These are phyloP conservation scores for Endomychus coccineus DNA, from an alignment of 2,888 invertebrate genomes.

Conservation along the genomic window DNA sequence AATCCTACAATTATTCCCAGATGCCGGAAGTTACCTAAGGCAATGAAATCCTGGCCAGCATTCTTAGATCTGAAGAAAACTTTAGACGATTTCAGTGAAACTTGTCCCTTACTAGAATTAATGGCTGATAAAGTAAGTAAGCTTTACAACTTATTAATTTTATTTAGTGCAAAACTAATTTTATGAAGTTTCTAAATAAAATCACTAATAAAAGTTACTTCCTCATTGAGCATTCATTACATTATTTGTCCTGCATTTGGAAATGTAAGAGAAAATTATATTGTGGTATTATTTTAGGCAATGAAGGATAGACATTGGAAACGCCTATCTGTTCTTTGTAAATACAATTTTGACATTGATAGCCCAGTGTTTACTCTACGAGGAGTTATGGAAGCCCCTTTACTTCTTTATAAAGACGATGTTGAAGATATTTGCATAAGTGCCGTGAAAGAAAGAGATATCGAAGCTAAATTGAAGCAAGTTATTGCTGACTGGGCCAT, in stretches of 20 bases:
- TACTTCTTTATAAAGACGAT: constrained; percentile 75
- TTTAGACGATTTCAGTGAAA: constrained; percentile 86
- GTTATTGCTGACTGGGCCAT: constrained; percentile 73
- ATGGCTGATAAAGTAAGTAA: constrained; percentile 71
- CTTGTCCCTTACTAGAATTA: constrained; percentile 74
- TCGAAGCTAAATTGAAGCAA: constrained; percentile 80
- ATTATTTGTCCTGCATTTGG: no score
- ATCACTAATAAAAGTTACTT: no score
- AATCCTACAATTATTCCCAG: no score
- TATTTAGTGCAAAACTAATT: neutral
- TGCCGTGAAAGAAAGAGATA: constrained; percentile 84
- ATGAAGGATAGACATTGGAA: constrained; percentile 52
- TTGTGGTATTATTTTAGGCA: constrained; percentile 39
- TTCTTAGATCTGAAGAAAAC: constrained; percentile 77
- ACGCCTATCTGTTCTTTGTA: constrained; percentile 50
- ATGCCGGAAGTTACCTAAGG: constrained; percentile 76
- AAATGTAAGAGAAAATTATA: no score
- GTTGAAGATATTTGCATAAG: constrained; percentile 89
- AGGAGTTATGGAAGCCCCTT: constrained; percentile 76
- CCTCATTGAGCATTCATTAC: no score
- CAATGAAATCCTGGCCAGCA: constrained; percentile 83
- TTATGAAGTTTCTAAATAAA: neutral
- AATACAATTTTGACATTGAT: constrained; percentile 68
- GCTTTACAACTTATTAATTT: neutral
- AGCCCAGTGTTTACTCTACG: constrained; percentile 74